Evolutionary conservation across 53 echinoderm and acorn worm genomes (phyloP), one percentile per base, ranked within the genome.

Genomic region (Patiria pectinifera): DNA sequence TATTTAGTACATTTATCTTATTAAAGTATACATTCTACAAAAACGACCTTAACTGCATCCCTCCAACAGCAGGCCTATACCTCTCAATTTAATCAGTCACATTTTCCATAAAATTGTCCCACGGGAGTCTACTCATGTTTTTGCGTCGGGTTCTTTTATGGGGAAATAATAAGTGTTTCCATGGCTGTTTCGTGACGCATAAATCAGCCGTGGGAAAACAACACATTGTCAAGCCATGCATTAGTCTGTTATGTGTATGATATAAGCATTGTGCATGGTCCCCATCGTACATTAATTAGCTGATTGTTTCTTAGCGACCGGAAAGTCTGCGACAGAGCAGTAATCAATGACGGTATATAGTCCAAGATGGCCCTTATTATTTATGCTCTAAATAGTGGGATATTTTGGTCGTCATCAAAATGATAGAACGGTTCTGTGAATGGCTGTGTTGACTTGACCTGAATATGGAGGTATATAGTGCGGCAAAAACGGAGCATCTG

Each of bases 301-400:
- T 46, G 26, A 12, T 14, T 3, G 79, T 78, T 46, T 78, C 79
- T 46, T 78, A 78, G 79, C 79, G 79, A 78, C 79, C 19, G 79
- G 12, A 4, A 18, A 44, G 79, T 8, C 14, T 74, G 3, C 1
- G 74, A 24, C 22, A 74, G 4, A 74, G 22, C 4, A 74, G 22
- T 74, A n/a, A 74, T 74, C 74, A 74, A 74, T 74, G 70, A 23
- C 24, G 6, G 9, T 10, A 21, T 10, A 23, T 2, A 53, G 53
- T 74, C 74, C 18, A 74, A 24, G 22, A 4, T 23, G 11, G 4
- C 1, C 4, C 24, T 74, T 9, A 74, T 6, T 74, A 74, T 74
- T n/a, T 24, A 74, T 74, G 66, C 66, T 18, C 19, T 18, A 11
- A 66, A 14, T 66, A 15, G 15, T 18, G 66, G 14, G 3, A 13